Conservation (phyloP, 2,797 vertebrate genomes). For the Diplodus puntazzo region DNA sequence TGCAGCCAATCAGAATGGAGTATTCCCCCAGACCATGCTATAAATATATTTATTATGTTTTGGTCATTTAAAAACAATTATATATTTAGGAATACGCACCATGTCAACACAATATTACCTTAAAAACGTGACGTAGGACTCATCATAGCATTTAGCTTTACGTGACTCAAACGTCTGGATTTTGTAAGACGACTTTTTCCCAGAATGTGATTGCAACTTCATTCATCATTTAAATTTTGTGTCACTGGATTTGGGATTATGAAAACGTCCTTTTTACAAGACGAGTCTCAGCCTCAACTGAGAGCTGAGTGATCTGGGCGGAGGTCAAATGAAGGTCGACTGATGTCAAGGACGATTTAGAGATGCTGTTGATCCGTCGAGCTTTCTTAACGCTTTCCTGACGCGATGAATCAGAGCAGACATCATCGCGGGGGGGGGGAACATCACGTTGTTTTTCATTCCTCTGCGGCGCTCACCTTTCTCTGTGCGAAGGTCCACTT, state of each 20-base stretch:
- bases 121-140: too few species aligned
- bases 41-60: too few species aligned
- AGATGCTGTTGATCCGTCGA: background rate
- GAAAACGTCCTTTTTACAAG: background rate
- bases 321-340: conserved; percentile 42
- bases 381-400: conserved; percentile 1
- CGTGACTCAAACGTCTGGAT: too few species aligned
- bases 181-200: too few species aligned
- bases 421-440: background rate
- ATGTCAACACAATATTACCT: too few species aligned
- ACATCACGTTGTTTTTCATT: background rate
- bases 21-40: too few species aligned
- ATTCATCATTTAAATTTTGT: background rate
- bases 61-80: too few species aligned
- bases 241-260: background rate
- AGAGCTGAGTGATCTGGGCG: background rate
- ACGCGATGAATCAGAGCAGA: background rate
- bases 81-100: too few species aligned
- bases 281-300: background rate
- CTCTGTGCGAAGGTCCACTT: conserved; percentile 89
- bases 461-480: conserved; percentile 82
- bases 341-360: conserved; percentile 5
- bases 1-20: too few species aligned
- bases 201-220: too few species aligned
- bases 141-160: too few species aligned